Base-by-base conservation (phyloP, 2,113 vertebrate genomes). In the Cephalopholis sonnerati region DNA sequence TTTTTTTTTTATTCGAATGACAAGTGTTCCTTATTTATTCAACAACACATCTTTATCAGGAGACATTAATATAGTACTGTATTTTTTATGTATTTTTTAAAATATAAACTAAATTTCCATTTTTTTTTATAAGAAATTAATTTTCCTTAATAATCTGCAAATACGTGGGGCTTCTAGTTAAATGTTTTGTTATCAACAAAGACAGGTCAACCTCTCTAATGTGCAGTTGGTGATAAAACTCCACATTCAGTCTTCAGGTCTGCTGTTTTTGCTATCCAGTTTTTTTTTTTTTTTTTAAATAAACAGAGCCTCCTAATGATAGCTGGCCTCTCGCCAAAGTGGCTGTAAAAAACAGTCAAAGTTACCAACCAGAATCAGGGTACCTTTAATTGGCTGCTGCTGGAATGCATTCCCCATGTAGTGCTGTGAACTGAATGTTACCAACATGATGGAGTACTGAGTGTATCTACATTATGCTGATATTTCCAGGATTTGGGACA, bases 251-350 rank as follows among this genome's bases (percentile, higher is more conserved):
- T 58, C 39, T 18, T 13, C 7, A 8, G 2, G n/a, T 17, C 63
- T 2, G 3, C n/a, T 4, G 36, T 68, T 86, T 7, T 85, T 61
- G 29, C 70, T 54, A 41, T 39, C 41, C 74, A 24, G 3, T 68
- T 73, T 78, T 53, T 44, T n/a, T 74, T 68, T 73, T 78, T 53
- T 44, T n/a, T 74, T 78, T 46, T 58, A 51, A 74, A 82, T 10
- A 82, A 62, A 78, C 58, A 39, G 64, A 75, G 16, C 66, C 72
- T 77, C 67, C 54, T 80, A 81, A 81, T 77, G 67, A 84, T 59
- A 25, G 58, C 7, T 64, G 74, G 69, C 29, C 20, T 1, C 18
- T 36, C 1, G 61, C 54, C 81, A 73, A 57, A 27, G 16, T 13
- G 27, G 15, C 64, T 79, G n/a, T 69, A 54, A 83, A n/a, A 83